A percentile compares a stretch with the other conserved stretches of the same genome.
phyloP scores from a whole-genome alignment of 2,113 vertebrate genomes.

The Bufo bufo region DNA sequence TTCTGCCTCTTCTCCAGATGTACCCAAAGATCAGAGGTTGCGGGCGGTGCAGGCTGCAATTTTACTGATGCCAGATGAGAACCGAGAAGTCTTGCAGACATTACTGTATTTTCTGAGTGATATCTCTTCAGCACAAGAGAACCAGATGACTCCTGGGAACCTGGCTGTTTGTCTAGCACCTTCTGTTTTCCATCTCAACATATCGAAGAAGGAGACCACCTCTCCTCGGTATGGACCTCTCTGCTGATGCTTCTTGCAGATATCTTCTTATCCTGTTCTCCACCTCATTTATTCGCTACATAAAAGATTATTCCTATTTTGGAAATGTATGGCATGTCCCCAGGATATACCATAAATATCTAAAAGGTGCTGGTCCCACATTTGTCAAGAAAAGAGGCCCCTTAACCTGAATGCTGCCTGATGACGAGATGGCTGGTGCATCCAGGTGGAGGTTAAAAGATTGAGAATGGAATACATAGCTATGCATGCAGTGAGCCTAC shows the following conservation, averaged over 20 bases:
- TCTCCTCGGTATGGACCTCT: conserved; percentile 73
- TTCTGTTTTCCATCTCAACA: conserved; percentile 85
- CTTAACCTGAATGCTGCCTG: too few relatives aligned
- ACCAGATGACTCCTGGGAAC: conserved; percentile 87
- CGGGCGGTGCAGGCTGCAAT: conserved; percentile 78
- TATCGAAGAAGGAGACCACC: conserved; percentile 80
- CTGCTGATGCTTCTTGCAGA: not conserved
- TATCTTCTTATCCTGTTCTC: not conserved
- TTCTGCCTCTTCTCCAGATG: conserved; percentile 65
- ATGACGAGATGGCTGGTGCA: too few relatives aligned
- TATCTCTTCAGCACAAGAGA: conserved; percentile 79
- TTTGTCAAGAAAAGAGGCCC: too few relatives aligned
- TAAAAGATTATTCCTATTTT: not conserved
- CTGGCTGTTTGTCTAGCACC: conserved; percentile 86
- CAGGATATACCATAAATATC: too few relatives aligned
- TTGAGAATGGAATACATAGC: too few relatives aligned
- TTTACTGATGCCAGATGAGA: conserved; percentile 84
- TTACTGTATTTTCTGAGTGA: conserved; percentile 87
- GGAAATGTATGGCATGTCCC: not conserved
- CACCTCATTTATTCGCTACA: too few relatives aligned
- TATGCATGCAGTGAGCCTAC: too few relatives aligned
- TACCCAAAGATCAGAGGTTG: conserved; percentile 81
- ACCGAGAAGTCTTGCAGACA: conserved; percentile 86
- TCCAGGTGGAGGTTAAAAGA: too few relatives aligned
- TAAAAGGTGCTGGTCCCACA: not conserved